phyloP scores from a whole-genome alignment of 2,797 vertebrate genomes.

The Pygocentrus nattereri region DNA sequence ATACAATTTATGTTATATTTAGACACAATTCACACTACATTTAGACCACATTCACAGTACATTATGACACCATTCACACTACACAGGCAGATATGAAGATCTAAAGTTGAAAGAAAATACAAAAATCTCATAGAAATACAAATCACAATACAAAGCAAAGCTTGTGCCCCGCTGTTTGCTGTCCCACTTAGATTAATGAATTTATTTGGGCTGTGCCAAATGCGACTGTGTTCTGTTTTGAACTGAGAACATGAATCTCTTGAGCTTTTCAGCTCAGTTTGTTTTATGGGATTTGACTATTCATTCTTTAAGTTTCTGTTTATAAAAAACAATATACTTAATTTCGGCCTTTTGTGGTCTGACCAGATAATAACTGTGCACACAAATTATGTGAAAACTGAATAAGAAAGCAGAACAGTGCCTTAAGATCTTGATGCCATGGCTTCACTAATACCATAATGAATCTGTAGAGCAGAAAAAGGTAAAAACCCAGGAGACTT shows the following conservation, averaged over 20 bases:
- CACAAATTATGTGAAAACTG: neutral
- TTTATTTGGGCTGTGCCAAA: neutral
- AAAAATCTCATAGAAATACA: neutral
- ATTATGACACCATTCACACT: no score
- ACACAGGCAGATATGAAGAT: no score
- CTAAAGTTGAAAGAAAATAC: no score
- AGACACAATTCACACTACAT: no score
- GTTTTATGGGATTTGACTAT: neutral
- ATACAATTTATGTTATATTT: no score
- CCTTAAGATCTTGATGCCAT: neutral
- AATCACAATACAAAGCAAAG: neutral
- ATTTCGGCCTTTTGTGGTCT: neutral
- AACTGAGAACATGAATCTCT: no score
- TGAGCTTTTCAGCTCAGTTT: no score
- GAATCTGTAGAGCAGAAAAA: no score
- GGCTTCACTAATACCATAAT: no score
- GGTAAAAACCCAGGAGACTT: no score
- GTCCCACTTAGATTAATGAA: neutral
- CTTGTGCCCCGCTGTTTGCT: neutral
- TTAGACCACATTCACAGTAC: no score
- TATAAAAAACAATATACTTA: no score
- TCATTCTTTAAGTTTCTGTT: neutral
- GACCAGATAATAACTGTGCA: neutral
- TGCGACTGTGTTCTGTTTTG: neutral
- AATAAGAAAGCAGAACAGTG: neutral